Base-by-base conservation (phyloP, 2,113 vertebrate genomes). In the Mustela lutreola region DNA sequence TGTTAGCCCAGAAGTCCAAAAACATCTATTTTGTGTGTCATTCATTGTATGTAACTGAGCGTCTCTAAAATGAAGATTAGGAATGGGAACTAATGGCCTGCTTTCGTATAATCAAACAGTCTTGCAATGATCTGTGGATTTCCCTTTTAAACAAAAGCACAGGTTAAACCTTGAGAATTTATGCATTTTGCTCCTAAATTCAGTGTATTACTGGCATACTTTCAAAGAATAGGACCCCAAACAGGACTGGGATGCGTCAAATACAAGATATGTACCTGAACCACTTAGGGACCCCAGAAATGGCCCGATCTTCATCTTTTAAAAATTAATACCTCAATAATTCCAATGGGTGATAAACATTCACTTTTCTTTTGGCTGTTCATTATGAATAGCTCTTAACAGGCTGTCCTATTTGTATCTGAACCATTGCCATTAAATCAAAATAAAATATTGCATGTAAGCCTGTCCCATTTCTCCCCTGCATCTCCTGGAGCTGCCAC, bases 1-100 rank as follows among this genome's bases (percentile, higher is more conserved):
- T 82, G 31, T n/a, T 22, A 76, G 42, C 9, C 11, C 11, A 14
- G 18, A 91, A n/a, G 7, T 67, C 11, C 65, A 53, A 28, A 67
- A 42, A 28, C 9, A 7, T 21, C 7, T 36, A 15, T 53, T 31
- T 91, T 2, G 0, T 31, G 24, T 58, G 14, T 60, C 36, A 45
- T 56, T 6, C 58, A 45, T 31, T 76, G 1, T 53, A 21, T 53
- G 18, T 48, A 16, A 33, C 56, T 81, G 21, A 36, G 21, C 33
- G 1, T 42, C 71, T 96, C 94, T 56, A 75, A 78, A 96, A 70
- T 63, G 45, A 67, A 53, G 82, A 45, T 11, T 53, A 89, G 39
- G 11, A 22, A 2, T 33, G 0, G 12, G 10, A 15, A 48, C 50
- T 48, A 36, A 21, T 28, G 21, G 70, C 73, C 22, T 73, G 7